Evolutionary conservation across 1,140 invertebrate genomes (phyloP), one percentile per base, ranked within the genome.

Genomic region (Polypedilum pembai): DNA sequence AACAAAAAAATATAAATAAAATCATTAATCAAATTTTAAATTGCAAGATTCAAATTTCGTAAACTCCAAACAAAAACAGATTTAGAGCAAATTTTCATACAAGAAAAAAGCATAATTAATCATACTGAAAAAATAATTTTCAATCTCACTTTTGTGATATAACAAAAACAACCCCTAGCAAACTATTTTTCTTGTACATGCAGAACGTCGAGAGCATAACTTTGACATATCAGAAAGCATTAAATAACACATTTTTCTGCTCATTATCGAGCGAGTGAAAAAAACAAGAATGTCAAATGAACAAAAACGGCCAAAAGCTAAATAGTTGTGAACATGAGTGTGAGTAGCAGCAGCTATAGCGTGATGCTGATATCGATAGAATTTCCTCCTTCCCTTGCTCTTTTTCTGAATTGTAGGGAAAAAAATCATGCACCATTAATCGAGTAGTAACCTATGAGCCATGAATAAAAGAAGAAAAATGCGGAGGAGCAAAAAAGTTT

Each of bases 401-500:
- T 33, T 33, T 33, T 33, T 33, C 24, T 33, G 24, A 33, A 33
- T 33, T 33, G 24, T 1, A 33, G 24, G 24, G 65, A 21, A 18
- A 18, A n/a, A 69, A 69, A 69, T 69, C 65, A 69, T 69, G 65
- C 65, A 20, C 45, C 45, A 56, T 56, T 56, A 56, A 56, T 56
- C 45, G 45, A 56, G 45, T 56, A 56, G 45, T 56, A 56, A n/a
- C 45, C 45, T 12, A 56, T 56, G 45, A 56, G 45, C 45, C 45
- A 56, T 56, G 15, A 45, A 45, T 45, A 45, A 45, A 15, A 56
- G 45, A 56, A 56, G 15, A 56, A 56, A 45, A 56, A 56, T n/a
- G 45, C n/a, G 24, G 24, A 33, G 24, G 24, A 33, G 24, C 24
- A 33, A 33, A 33, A 56, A 56, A 56, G 45, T 56, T 56, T 56